Evolutionary conservation across 2,888 invertebrate species (phyloP).

Genomic region (Arctia plantaginis): DNA sequence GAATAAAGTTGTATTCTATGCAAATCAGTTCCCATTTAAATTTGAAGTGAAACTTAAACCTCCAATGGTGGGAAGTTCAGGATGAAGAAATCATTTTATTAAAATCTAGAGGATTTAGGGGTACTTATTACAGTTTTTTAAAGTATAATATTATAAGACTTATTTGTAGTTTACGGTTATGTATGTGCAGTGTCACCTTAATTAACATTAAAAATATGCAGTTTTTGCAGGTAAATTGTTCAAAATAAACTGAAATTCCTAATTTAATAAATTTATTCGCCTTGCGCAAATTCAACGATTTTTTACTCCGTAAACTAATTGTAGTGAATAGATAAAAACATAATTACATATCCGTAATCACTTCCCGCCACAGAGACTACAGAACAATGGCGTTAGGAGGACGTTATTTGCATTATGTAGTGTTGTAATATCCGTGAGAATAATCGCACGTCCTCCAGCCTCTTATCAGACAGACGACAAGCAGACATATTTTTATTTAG

Average conservation of each 20-base stretch:
- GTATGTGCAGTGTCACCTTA: too few species aligned
- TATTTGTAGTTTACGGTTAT: too few species aligned
- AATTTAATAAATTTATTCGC: conserved; percentile 17
- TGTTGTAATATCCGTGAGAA: conserved; percentile 73
- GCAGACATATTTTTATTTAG: conserved; percentile 50
- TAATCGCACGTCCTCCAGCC: conserved; percentile 71
- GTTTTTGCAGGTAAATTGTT: neutral
- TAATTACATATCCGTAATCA: conserved; percentile 44
- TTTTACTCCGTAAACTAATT: conserved; percentile 37
- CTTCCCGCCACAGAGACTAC: conserved; percentile 42
- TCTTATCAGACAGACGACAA: conserved; percentile 41
- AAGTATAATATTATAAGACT: too few species aligned
- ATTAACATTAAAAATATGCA: too few species aligned
- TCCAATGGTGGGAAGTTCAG: too few species aligned
- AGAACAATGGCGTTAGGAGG: conserved; percentile 47
- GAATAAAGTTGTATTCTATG: too few species aligned
- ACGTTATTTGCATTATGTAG: conserved; percentile 61
- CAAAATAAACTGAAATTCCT: neutral
- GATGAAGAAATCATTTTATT: too few species aligned
- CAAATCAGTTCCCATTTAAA: too few species aligned
- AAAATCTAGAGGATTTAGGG: too few species aligned
- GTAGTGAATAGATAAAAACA: conserved; percentile 44
- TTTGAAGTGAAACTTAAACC: too few species aligned
- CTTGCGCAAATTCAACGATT: conserved; percentile 22
- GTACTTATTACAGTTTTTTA: too few species aligned